phyloP scores from a whole-genome alignment of 2,797 vertebrate genomes.

The Diplodus sargus region DNA sequence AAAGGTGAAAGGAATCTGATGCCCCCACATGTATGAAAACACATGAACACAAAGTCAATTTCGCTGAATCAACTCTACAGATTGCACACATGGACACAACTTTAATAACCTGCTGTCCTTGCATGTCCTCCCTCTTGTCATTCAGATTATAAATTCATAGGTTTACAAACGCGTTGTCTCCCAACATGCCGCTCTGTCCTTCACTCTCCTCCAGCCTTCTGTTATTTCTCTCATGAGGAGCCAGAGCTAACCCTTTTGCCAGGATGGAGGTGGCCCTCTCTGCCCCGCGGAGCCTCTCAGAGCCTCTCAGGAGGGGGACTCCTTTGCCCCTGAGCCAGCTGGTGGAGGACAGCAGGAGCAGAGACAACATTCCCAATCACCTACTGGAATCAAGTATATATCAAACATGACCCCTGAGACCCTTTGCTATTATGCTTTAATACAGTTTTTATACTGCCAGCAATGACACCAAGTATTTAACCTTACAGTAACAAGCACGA shows the following conservation, averaged over 20 bases:
- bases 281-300: slow-evolving; percentile 39
- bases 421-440: neutral
- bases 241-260: slow-evolving; percentile 36
- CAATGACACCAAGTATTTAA: no score
- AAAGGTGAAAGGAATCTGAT: neutral
- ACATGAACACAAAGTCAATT: neutral
- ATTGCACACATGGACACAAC: neutral
- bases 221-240: slow-evolving; percentile 40
- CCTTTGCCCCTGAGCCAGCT: slow-evolving; percentile 85
- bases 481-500: no score
- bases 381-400: slow-evolving; percentile 90
- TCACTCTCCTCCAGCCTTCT: slow-evolving; percentile 41
- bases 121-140: neutral
- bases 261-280: slow-evolving; percentile 84
- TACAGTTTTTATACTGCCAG: neutral
- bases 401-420: slow-evolving; percentile 5
- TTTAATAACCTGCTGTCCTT: neutral
- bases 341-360: slow-evolving; percentile 83
- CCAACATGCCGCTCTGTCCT: slow-evolving; percentile 10
- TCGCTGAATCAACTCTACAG: neutral
- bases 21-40: neutral
- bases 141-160: neutral
- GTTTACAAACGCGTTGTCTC: neutral
- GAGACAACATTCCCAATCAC: slow-evolving; percentile 83
- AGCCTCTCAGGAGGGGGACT: slow-evolving; percentile 66